phyloP scores from a whole-genome alignment of 2,797 vertebrate genomes.

The Gouania willdenowi region DNA sequence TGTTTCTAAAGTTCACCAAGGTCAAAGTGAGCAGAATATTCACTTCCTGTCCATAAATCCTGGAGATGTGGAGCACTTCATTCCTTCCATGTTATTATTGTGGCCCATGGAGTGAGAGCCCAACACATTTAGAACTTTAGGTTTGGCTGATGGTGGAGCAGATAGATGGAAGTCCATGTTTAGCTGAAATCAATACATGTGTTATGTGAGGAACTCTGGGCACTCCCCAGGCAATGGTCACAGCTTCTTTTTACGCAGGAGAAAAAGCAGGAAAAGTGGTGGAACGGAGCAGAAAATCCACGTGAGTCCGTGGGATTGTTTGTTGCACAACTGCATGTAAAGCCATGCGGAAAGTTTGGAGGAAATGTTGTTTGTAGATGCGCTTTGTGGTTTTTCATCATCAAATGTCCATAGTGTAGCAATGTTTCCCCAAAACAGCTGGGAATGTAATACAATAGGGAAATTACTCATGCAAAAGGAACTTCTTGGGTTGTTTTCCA shows the following conservation, averaged over 20 bases:
- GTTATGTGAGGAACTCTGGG: constrained; percentile 48
- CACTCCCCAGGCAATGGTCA: constrained; percentile 17
- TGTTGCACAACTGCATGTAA: constrained; percentile 22
- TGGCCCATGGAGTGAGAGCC: constrained; percentile 12
- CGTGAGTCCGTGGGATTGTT: constrained; percentile 31
- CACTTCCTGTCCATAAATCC: constrained; percentile 11
- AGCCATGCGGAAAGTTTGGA: constrained; percentile 1
- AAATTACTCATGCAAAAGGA: constrained; percentile 60
- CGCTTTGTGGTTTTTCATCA: constrained; percentile 24
- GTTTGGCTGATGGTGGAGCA: constrained; percentile 13
- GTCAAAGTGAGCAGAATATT: no score
- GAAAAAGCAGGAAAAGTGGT: constrained; percentile 26
- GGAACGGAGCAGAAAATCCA: constrained; percentile 13
- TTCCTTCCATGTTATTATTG: constrained; percentile 36
- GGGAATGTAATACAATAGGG: constrained; percentile 51
- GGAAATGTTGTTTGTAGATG: neutral
- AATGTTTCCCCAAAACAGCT: constrained; percentile 50
- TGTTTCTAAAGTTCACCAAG: no score
- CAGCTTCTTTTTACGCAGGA: constrained; percentile 15
- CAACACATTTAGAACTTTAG: constrained; percentile 32
- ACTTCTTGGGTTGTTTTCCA: constrained; percentile 46
- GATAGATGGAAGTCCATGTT: constrained; percentile 34
- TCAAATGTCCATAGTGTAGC: constrained; percentile 30
- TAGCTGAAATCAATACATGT: constrained; percentile 60
- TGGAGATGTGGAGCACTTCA: constrained; percentile 10